phyloP scores from a whole-genome alignment of 2,888 invertebrate species.

The Platycheirus rosarum region DNA sequence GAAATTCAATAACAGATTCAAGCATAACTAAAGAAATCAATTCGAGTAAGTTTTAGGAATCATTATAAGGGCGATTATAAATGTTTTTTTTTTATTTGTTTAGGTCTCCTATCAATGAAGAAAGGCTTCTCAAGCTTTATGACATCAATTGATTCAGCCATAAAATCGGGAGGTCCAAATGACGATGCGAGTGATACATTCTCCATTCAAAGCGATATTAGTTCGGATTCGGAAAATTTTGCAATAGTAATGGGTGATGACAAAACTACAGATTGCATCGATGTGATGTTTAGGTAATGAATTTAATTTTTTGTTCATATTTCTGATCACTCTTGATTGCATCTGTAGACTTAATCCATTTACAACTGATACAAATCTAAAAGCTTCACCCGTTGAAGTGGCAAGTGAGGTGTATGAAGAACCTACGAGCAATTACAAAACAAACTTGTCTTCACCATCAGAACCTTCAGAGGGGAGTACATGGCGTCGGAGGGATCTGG shows the following conservation, averaged over 20 bases:
- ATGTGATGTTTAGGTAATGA: slow-evolving; percentile 86
- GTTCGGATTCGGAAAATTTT: slow-evolving; percentile 94
- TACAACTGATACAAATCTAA: slow-evolving; percentile 83
- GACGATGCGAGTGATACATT: slow-evolving; percentile 90
- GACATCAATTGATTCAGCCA: slow-evolving; percentile 92
- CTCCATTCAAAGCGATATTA: slow-evolving; percentile 91
- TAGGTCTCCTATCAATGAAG: slow-evolving; percentile 89
- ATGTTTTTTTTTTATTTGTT: background rate
- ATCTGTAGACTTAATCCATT: slow-evolving; percentile 81
- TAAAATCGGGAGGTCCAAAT: slow-evolving; percentile 85
- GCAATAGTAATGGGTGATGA: slow-evolving; percentile 88
- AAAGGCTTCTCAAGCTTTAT: slow-evolving; percentile 92
- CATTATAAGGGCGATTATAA: background rate
- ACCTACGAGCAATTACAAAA: slow-evolving; percentile 82
- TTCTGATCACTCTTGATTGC: background rate
- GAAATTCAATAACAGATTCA: slow-evolving; percentile 78
- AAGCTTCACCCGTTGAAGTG: slow-evolving; percentile 86
- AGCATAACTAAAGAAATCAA: slow-evolving; percentile 83
- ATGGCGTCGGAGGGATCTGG: slow-evolving; percentile 90
- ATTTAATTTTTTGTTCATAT: background rate
- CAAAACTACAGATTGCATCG: slow-evolving; percentile 87
- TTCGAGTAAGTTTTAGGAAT: slow-evolving; percentile 79
- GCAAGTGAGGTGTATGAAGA: slow-evolving; percentile 93
- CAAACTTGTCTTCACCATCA: slow-evolving; percentile 90
- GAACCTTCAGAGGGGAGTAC: slow-evolving; percentile 92